Percentiles rank a stretch among this genome's conserved stretches.
Conservation (phyloP, 2,888 invertebrate genomes). For the Patella depressa region DNA sequence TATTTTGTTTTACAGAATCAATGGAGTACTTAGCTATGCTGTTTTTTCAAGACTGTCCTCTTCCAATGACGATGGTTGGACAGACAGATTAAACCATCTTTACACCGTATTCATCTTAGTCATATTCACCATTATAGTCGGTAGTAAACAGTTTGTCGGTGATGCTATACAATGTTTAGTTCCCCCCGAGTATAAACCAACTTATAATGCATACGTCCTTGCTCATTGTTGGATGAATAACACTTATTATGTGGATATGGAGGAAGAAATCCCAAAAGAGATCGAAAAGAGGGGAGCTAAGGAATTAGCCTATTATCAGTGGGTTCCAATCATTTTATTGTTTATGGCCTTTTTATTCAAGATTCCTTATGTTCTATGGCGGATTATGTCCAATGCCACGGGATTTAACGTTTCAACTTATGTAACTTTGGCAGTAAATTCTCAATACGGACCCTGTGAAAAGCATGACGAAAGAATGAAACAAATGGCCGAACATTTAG, state of each 20-base stretch:
- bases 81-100: conserved; percentile 59
- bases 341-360: conserved; percentile 73
- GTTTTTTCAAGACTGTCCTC: conserved; percentile 58
- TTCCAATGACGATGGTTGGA: conserved; percentile 60
- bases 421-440: conserved; percentile 52
- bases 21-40: conserved; percentile 43
- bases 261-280: conserved; percentile 51
- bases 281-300: conserved; percentile 47
- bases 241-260: conserved; percentile 65
- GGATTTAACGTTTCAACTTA: conserved; percentile 63
- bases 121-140: conserved; percentile 60
- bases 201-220: conserved; percentile 70
- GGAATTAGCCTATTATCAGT: conserved; percentile 65
- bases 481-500: conserved; percentile 57
- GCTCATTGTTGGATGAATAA: conserved; percentile 67
- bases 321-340: conserved; percentile 72
- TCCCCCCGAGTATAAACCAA: conserved; percentile 62
- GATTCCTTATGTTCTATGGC: conserved; percentile 72
- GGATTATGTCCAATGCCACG: conserved; percentile 66
- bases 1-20: neutral
- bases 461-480: conserved; percentile 57
- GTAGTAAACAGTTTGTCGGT: conserved; percentile 59
- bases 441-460: conserved; percentile 53
- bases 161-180: conserved; percentile 65
- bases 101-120: conserved; percentile 60